These are phyloP conservation scores for Diplazon laetatorius DNA, from an alignment of 2,888 invertebrate genomes.

Conservation along the genomic window DNA sequence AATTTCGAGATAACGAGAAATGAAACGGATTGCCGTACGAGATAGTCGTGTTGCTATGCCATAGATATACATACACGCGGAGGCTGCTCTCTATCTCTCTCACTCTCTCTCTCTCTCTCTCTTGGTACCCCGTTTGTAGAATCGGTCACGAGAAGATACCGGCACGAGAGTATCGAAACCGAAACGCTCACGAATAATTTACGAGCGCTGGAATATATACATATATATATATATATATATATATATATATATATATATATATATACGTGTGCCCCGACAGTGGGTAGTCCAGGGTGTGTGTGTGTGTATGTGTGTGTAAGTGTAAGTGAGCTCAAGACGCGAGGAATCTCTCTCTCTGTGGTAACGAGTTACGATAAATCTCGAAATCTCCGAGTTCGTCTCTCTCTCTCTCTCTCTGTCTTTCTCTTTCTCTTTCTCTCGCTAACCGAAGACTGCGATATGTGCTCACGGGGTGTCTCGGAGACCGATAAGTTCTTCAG, in stretches of 20 bases:
- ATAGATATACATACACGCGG: conserved; percentile 15
- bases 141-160: conserved; percentile 53
- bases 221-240: conserved; percentile 24
- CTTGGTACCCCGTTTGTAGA: conserved; percentile 33
- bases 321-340: conserved; percentile 65
- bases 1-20: conserved; percentile 48
- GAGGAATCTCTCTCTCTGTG: conserved; percentile 57
- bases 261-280: too few relatives aligned
- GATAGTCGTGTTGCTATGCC: conserved; percentile 31
- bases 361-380: conserved; percentile 72
- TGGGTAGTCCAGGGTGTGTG: too few relatives aligned
- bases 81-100: too few relatives aligned
- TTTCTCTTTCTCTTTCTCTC: too few relatives aligned
- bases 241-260: conserved; percentile 38
- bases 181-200: conserved; percentile 64
- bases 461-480: conserved; percentile 37
- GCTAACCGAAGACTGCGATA: conserved; percentile 14
- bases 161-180: conserved; percentile 58
- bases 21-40: conserved; percentile 30
- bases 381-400: conserved; percentile 65
- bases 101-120: too few relatives aligned
- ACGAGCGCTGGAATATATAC: conserved; percentile 53
- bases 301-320: conserved; percentile 28
- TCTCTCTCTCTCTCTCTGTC: conserved; percentile 23
- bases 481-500: conserved; percentile 51